Conservation (phyloP, 2,797 vertebrate species). For the Coreius guichenoti region DNA sequence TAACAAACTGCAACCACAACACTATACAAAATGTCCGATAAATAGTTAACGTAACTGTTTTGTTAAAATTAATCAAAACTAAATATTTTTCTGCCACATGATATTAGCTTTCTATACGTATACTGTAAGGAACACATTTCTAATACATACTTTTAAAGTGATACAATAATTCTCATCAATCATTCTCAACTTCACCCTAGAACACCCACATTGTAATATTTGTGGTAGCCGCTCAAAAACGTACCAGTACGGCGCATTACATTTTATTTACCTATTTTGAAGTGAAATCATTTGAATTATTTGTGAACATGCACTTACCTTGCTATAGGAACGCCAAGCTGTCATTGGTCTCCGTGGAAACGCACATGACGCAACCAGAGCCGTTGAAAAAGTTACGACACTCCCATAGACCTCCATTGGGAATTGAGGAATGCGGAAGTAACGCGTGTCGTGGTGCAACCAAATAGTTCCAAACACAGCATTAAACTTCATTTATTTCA, state of each 20-base stretch:
- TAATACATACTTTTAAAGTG: not conserved
- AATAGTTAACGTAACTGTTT: not conserved
- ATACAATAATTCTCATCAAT: not conserved
- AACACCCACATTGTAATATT: not conserved
- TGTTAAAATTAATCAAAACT: not conserved
- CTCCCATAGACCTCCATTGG: too few relatives aligned
- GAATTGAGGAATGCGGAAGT: too few relatives aligned
- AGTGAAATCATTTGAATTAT: not conserved
- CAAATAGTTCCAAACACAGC: too few relatives aligned
- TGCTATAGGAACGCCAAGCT: not conserved
- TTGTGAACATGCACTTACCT: not conserved
- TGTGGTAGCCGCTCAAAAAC: not conserved
- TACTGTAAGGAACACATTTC: not conserved
- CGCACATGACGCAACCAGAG: conserved; percentile 17
- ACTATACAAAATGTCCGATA: not conserved
- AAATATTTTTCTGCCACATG: not conserved
- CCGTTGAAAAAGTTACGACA: not conserved
- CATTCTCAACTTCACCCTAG: not conserved
- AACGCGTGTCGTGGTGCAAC: too few relatives aligned
- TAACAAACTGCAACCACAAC: not conserved
- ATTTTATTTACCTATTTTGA: not conserved
- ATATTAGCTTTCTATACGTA: not conserved
- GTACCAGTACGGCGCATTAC: not conserved
- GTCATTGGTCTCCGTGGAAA: conserved; percentile 37
- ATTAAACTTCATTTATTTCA: too few relatives aligned